Percentiles rank a stretch among this genome's conserved stretches.
phyloP scores from a whole-genome alignment of 1,140 invertebrate species.

The Bombus terrestris region DNA sequence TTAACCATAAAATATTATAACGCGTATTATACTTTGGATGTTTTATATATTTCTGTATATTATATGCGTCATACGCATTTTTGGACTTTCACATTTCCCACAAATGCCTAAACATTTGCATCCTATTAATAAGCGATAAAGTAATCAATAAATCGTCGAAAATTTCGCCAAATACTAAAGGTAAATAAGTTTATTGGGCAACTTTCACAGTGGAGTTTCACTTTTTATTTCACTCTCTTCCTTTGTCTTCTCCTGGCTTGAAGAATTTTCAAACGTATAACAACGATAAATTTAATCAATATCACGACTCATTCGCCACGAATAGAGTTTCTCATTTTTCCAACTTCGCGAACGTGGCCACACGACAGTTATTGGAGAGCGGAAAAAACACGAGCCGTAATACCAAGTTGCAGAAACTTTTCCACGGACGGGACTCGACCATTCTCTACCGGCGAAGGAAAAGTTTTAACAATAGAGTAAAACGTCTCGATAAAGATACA shows the following conservation, averaged over 20 bases:
- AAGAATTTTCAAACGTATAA: not conserved
- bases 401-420: slow-evolving; percentile 22
- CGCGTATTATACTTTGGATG: too few species aligned
- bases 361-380: not conserved
- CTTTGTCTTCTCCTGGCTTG: not conserved
- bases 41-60: too few species aligned
- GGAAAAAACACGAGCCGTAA: not conserved
- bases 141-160: not conserved
- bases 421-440: not conserved
- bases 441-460: not conserved
- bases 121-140: too few species aligned
- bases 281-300: not conserved
- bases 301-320: not conserved
- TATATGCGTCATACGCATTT: accelerated
- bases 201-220: not conserved
- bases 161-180: not conserved
- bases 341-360: not conserved
- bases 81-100: too few species aligned
- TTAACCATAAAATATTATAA: too few species aligned
- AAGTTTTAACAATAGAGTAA: slow-evolving; percentile 32
- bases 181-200: not conserved
- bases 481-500: slow-evolving; percentile 11
- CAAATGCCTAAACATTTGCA: too few species aligned
- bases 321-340: not conserved
- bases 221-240: not conserved